Evolutionary conservation across 2,113 vertebrate species (phyloP).

Genomic region (Strix aluco): DNA sequence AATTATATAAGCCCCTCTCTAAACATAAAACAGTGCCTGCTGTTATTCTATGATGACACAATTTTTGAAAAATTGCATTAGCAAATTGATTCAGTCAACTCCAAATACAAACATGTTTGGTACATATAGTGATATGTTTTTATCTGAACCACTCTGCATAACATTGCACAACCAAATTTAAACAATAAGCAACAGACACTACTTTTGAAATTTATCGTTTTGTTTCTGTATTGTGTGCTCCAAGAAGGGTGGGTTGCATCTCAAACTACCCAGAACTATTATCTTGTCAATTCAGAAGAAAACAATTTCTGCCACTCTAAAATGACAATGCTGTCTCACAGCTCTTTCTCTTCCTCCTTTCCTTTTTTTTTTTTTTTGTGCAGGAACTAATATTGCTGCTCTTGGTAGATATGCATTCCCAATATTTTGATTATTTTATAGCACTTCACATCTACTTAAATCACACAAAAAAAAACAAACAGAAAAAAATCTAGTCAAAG

Average conservation of each 20-base stretch:
- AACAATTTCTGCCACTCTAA: background rate
- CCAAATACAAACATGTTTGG: background rate
- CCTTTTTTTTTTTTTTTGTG: background rate
- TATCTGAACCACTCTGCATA: background rate
- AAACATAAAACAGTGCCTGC: background rate
- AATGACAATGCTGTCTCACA: background rate
- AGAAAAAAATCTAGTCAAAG: background rate
- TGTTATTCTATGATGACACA: background rate
- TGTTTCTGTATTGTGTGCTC: background rate
- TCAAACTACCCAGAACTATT: background rate
- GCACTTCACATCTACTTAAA: background rate
- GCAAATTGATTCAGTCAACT: background rate
- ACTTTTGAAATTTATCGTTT: background rate
- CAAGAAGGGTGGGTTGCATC: background rate
- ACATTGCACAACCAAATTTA: background rate
- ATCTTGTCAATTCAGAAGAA: background rate
- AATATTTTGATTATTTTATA: background rate
- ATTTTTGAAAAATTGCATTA: background rate
- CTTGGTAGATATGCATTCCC: background rate
- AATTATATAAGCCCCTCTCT: slow-evolving; percentile 5
- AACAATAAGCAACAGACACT: background rate
- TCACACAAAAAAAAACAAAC: accelerated
- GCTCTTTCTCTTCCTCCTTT: background rate
- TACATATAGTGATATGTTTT: background rate
- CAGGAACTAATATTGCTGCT: background rate